Conservation (phyloP, 37 sponge, comb jelly and placozoan genomes). For the Petrosia ficiformis region DNA sequence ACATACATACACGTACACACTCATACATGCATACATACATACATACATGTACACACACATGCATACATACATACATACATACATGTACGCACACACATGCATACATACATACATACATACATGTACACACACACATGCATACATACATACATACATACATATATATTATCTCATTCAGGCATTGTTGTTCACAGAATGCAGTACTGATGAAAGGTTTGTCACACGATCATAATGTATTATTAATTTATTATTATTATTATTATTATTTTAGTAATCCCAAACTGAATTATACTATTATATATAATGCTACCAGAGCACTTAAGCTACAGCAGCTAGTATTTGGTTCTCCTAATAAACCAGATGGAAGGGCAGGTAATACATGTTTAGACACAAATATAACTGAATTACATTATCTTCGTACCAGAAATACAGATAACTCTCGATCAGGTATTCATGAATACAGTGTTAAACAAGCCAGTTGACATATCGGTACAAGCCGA, state of each 20-base stretch:
- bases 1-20: too few relatives aligned
- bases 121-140: too few relatives aligned
- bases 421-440: constrained; percentile 57
- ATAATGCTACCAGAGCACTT: constrained; percentile 67
- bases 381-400: neutral
- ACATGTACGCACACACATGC: too few relatives aligned
- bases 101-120: too few relatives aligned
- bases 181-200: constrained; percentile 9
- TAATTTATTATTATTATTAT: neutral
- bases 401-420: neutral
- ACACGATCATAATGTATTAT: neutral
- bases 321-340: constrained; percentile 55
- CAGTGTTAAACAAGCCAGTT: constrained; percentile 25
- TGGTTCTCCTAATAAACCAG: constrained; percentile 74
- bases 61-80: too few relatives aligned
- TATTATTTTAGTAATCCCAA: constrained; percentile 25
- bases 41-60: too few relatives aligned
- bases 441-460: constrained; percentile 57
- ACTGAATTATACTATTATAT: constrained; percentile 72
- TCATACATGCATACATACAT: too few relatives aligned
- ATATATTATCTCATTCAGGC: constrained; percentile 1
- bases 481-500: constrained; percentile 28
- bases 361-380: constrained; percentile 63
- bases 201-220: neutral
- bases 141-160: too few relatives aligned